Percentiles rank a stretch among this genome's conserved stretches.
phyloP scores from a whole-genome alignment of 2,888 invertebrate genomes.

The Ectobius pallidus region DNA sequence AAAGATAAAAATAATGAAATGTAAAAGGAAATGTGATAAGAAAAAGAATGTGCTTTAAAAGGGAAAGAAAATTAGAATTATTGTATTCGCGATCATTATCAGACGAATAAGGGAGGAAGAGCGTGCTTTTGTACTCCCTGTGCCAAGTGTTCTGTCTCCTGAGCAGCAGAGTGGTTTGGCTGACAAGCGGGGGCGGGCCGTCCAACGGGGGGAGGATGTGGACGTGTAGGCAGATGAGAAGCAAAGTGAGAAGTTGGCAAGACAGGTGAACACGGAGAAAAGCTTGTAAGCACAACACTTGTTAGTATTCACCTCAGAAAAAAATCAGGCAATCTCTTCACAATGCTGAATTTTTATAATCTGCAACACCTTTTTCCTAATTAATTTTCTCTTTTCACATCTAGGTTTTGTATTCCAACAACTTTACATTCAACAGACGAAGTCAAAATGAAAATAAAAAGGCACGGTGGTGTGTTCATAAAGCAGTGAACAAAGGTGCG shows the following conservation, averaged over 20 bases:
- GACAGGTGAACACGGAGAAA: neutral
- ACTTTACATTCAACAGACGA: too few species aligned
- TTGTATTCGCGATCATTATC: neutral
- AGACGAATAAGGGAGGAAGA: neutral
- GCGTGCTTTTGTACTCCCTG: neutral
- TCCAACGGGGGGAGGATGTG: neutral
- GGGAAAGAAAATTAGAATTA: neutral
- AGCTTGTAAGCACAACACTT: neutral
- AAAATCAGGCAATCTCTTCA: too few species aligned
- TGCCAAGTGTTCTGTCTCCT: neutral
- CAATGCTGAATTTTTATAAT: too few species aligned
- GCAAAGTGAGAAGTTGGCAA: neutral
- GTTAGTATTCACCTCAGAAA: too few species aligned
- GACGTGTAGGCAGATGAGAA: neutral
- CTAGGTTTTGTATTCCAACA: too few species aligned
- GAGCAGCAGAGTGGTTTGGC: neutral
- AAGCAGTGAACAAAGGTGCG: too few species aligned
- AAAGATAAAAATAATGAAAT: neutral
- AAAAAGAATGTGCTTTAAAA: neutral
- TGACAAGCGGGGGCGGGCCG: neutral
- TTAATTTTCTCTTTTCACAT: too few species aligned
- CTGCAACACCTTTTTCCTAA: too few species aligned
- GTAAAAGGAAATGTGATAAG: neutral
- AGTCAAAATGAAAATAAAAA: too few species aligned
- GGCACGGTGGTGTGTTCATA: too few species aligned